A percentile compares a stretch with the other conserved stretches of the same genome.
Conservation (phyloP, 2,797 vertebrate species). For the Tapirus indicus region DNA sequence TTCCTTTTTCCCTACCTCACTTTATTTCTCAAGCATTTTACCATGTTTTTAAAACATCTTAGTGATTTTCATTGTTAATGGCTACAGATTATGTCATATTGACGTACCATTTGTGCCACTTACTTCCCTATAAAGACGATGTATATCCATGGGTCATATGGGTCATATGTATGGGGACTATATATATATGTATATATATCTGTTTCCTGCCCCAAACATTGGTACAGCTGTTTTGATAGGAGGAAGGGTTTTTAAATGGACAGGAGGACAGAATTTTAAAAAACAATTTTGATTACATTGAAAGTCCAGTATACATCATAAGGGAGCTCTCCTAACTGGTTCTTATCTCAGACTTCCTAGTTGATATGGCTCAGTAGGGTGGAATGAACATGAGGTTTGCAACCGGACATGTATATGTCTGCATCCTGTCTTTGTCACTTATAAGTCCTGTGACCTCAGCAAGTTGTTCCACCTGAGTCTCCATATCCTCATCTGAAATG, state of each 20-base stretch:
- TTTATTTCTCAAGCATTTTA: background rate
- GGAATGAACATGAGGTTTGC: background rate
- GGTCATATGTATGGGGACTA: background rate
- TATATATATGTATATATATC: background rate
- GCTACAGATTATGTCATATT: background rate
- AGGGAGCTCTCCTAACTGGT: background rate
- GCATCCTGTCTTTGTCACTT: background rate
- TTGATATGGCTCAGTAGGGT: background rate
- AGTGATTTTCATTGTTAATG: background rate
- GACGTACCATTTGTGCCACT: background rate
- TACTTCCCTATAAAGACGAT: background rate
- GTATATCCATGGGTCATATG: background rate
- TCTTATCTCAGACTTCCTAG: background rate
- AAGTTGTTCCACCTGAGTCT: background rate
- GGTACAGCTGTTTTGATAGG: background rate
- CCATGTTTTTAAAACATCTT: background rate
- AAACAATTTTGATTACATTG: background rate
- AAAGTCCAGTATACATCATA: background rate
- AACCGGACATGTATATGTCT: background rate
- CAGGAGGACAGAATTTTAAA: background rate
- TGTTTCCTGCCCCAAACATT: background rate
- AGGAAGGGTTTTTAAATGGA: background rate
- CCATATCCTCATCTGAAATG: background rate
- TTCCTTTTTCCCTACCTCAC: background rate
- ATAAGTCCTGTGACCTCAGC: background rate